phyloP scores from a whole-genome alignment of 2,888 invertebrate species.

The Eupithecia tripunctaria region DNA sequence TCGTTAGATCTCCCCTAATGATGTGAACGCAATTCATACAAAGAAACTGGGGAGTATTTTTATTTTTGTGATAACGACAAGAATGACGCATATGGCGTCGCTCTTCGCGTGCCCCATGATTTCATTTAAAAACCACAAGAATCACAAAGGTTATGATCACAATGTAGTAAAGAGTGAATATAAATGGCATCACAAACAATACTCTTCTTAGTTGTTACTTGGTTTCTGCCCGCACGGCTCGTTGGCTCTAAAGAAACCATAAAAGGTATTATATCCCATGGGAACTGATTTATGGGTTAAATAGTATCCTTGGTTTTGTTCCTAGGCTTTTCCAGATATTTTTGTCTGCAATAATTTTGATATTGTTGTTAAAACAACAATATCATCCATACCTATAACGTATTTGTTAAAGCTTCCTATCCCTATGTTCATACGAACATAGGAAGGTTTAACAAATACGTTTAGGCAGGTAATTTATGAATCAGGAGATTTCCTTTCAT shows the following conservation, averaged over 20 bases:
- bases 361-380: not conserved
- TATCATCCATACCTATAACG: no score
- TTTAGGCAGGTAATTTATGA: not conserved
- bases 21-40: constrained; percentile 44
- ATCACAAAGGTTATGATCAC: not conserved
- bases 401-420: no score
- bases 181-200: not conserved
- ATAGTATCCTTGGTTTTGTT: no score
- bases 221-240: no score
- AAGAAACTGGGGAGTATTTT: constrained; percentile 32
- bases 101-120: not conserved
- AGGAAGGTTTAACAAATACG: not conserved
- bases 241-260: no score
- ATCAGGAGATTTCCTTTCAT: not conserved
- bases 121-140: not conserved
- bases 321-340: not conserved
- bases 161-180: not conserved
- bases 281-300: no score
- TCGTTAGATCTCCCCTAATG: constrained; percentile 30
- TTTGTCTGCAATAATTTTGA: not conserved
- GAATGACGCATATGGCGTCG: no score
- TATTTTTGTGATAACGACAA: no score
- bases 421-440: not conserved
- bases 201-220: not conserved
- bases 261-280: no score